Base-by-base conservation (phyloP, 2,888 invertebrate genomes). In the Proisotoma minuta region DNA sequence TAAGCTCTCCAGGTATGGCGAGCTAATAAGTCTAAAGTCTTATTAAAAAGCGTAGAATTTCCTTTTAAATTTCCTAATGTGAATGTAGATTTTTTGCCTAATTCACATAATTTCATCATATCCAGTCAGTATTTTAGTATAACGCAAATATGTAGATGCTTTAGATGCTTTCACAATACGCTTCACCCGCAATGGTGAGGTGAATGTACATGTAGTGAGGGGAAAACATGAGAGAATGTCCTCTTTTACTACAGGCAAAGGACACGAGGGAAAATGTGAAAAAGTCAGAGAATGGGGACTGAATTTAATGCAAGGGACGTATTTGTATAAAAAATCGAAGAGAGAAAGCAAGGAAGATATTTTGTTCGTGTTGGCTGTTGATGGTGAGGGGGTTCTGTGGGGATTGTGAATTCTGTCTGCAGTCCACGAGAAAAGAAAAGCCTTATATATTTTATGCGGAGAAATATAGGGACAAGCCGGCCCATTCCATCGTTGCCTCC, bases 401-500 rank as follows among this genome's bases (percentile, higher is more conserved):
- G 8, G 15, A 34, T 34, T 5, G 18, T 43, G 43, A 43, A 43
- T 43, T 43, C 43, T 43, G 43, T 43, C 43, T 43, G 43, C 43
- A 43, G 20, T 43, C 43, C 43, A 43, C 10, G 5, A 43, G 43
- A 20, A 5, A 15, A 43, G 34, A 8, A 8, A 34, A 34, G 34
- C 15, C 8, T 10, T 15, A 34, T 34, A 34, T 34, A 34, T 20
- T 43, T 20, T 43, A 43, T 43, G 43, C 43, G 43, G 43, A 43
- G 43, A 43, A 43, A 12, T 43, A n/a, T 43, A 43, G 10, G 10
- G 20, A 3, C 28, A 39, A 54, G 28, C 53, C 53, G 53, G 53
- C 39, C 39, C 18, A n/a, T 20, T 29, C 53, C 53, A 54, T 54
- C 39, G 53, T 54, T 54, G 53, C 53, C 53, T 34, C 29, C 53